These are phyloP conservation scores for Enteromius paludinosus DNA, from an alignment of 2,797 vertebrate genomes.

Conservation along the genomic window DNA sequence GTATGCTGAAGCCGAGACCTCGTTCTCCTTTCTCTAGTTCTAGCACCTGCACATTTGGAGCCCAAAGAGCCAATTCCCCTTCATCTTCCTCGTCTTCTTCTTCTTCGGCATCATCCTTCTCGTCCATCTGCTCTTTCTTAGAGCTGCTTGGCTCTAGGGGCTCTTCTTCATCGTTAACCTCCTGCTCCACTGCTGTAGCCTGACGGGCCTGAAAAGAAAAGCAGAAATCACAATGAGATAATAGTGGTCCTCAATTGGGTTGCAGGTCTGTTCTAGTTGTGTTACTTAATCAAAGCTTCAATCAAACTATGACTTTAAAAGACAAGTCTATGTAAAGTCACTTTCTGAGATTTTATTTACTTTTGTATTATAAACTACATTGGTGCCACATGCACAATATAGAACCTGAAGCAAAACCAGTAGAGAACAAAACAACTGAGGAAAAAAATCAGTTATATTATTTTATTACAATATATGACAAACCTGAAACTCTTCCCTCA, in stretches of 20 bases:
- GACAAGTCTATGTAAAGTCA: not conserved
- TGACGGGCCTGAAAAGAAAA: slow-evolving; percentile 44
- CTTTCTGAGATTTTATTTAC: not conserved
- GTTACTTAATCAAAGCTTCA: not conserved
- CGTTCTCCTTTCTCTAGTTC: slow-evolving; percentile 86
- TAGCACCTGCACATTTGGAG: slow-evolving; percentile 84
- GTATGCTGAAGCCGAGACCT: slow-evolving; percentile 95
- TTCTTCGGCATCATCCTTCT: slow-evolving; percentile 72
- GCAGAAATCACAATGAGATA: not conserved
- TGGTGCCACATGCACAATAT: not conserved
- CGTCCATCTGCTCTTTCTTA: slow-evolving; percentile 54
- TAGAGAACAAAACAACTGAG: not conserved
- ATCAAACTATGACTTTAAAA: not conserved
- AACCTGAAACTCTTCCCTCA: slow-evolving; percentile 32
- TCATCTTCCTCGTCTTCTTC: slow-evolving; percentile 81
- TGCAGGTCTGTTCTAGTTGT: not conserved
- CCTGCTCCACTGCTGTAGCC: slow-evolving; percentile 48
- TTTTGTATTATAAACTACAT: not conserved
- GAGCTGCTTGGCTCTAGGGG: slow-evolving; percentile 39
- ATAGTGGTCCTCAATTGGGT: not conserved
- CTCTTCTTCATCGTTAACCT: slow-evolving; percentile 43
- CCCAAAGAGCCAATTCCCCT: slow-evolving; percentile 91
- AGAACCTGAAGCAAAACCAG: not conserved
- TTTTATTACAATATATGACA: not conserved
- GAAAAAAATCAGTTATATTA: not conserved